Evolutionary conservation across 1,140 invertebrate species (phyloP).

Genomic region (Drosophila rufa): DNA sequence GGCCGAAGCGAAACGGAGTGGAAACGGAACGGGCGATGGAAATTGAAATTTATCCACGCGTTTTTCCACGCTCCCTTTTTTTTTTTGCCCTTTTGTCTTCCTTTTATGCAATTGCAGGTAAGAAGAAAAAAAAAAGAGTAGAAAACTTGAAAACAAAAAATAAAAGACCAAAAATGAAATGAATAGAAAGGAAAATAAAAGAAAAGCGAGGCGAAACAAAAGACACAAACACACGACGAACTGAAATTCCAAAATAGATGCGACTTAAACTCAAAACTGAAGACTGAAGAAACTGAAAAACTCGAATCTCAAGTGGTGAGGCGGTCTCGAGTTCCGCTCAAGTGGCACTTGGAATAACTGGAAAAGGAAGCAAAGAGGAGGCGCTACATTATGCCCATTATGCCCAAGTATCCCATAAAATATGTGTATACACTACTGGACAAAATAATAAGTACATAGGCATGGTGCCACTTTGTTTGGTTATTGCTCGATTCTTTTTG

Average conservation of each 20-base stretch:
- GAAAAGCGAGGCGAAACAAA: constrained; percentile 16
- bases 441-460: too few species aligned
- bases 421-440: too few species aligned
- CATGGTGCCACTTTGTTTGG: too few species aligned
- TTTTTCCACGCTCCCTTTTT: constrained; percentile 25
- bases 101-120: constrained; percentile 45
- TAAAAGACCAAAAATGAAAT: constrained; percentile 6
- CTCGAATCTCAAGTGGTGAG: constrained; percentile 29
- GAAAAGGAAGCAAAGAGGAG: constrained; percentile 6
- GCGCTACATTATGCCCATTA: constrained; percentile 30
- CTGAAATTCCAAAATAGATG: constrained; percentile 29
- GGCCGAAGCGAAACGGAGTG: constrained; percentile 15
- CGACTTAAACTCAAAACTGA: constrained; percentile 18
- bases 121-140: constrained; percentile 7
- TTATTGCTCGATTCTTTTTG: too few species aligned
- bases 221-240: constrained; percentile 12
- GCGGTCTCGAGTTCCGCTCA: constrained; percentile 31
- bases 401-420: constrained; percentile 10
- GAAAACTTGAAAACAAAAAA: constrained; percentile 5
- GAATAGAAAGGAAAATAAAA: background rate
- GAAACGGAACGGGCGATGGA: constrained; percentile 16
- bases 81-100: constrained; percentile 19
- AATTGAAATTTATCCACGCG: constrained; percentile 38
- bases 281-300: constrained; percentile 15
- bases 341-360: constrained; percentile 31